Evolutionary conservation across 2,888 invertebrate species (phyloP), one percentile per base, ranked within the genome.

Genomic region (Polydesmus complanatus): DNA sequence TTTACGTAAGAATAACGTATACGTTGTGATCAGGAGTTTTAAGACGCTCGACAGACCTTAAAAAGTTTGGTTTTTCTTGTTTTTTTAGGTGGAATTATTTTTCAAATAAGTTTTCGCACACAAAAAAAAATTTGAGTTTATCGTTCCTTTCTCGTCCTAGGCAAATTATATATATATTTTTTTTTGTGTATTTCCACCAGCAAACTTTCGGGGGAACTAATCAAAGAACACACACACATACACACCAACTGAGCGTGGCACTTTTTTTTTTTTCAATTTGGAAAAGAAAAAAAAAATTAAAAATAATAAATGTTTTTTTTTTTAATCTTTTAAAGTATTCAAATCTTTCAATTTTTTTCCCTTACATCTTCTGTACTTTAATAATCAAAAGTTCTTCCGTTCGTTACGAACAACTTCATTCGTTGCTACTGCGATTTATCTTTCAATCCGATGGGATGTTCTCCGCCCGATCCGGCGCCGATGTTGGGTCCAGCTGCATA

Each of bases 401-500:
- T n/a, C n/a, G n/a, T n/a, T n/a, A n/a, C n/a, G n/a, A n/a, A n/a
- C n/a, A 37, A 37, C 14, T 37, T 37, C 14, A 37, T 5, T 37
- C 37, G 37, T 14, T 14, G 61, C 58, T 64, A 64, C 53, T 64
- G 64, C 25, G 60, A 49, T 56, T 73, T 73, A 65, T 73, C 72
- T 64, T 73, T 72, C 64, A 72, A 68, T 61, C 71, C 71, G 65
- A 83, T 76, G 68, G 83, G 77, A 74, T 83, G 83, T 69, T 83
- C 83, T 64, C 82, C 80, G 54, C 56, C 60, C 79, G 37, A 8
- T 37, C 37, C 37, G 14, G 37, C 37, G 5, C 37, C 37, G 5
- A 86, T 81, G 66, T 87, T 84, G 64, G 92, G 92, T 73, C 92
- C 92, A 73, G 91, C 91, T 65, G 91, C 90, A 76, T 93, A 95